A percentile compares a stretch with the other conserved stretches of the same genome.
Conservation (phyloP, 2,888 invertebrate species). For the Clusia tigrina region DNA sequence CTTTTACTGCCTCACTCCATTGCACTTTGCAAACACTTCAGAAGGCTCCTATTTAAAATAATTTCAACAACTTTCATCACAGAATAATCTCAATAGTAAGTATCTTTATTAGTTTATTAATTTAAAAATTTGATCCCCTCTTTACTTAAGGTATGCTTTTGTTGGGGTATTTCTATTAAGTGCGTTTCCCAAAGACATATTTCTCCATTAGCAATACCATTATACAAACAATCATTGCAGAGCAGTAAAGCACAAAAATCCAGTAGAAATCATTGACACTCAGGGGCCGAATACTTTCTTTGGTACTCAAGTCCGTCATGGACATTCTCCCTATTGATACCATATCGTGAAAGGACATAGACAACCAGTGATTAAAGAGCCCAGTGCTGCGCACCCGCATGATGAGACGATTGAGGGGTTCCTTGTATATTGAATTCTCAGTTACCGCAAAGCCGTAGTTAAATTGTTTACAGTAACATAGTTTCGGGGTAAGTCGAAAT, state of each 20-base stretch:
- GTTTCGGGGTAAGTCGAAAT: slow-evolving; percentile 30
- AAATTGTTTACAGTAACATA: not conserved
- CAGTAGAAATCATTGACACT: slow-evolving; percentile 27
- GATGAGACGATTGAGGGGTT: slow-evolving; percentile 31
- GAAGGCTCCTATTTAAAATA: too few relatives aligned
- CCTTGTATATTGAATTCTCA: slow-evolving; percentile 36
- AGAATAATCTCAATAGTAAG: too few relatives aligned
- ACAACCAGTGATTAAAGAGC: slow-evolving; percentile 34
- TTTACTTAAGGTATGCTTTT: too few relatives aligned
- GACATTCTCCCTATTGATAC: slow-evolving; percentile 17
- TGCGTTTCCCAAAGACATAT: too few relatives aligned
- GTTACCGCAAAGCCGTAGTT: too few relatives aligned
- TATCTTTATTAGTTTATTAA: too few relatives aligned
- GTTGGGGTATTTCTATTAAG: too few relatives aligned
- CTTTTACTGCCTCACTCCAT: too few relatives aligned
- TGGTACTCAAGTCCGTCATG: slow-evolving; percentile 17
- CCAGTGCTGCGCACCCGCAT: slow-evolving; percentile 27
- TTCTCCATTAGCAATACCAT: not conserved
- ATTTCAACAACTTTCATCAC: too few relatives aligned
- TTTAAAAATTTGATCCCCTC: too few relatives aligned
- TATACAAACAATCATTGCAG: not conserved
- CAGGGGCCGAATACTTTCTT: slow-evolving; percentile 10
- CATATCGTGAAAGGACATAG: slow-evolving; percentile 30
- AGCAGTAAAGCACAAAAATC: slow-evolving; percentile 26
- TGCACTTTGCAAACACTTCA: too few relatives aligned